These are phyloP conservation scores for Karalla daura DNA, from an alignment of 2,797 vertebrate species.

Conservation along the genomic window DNA sequence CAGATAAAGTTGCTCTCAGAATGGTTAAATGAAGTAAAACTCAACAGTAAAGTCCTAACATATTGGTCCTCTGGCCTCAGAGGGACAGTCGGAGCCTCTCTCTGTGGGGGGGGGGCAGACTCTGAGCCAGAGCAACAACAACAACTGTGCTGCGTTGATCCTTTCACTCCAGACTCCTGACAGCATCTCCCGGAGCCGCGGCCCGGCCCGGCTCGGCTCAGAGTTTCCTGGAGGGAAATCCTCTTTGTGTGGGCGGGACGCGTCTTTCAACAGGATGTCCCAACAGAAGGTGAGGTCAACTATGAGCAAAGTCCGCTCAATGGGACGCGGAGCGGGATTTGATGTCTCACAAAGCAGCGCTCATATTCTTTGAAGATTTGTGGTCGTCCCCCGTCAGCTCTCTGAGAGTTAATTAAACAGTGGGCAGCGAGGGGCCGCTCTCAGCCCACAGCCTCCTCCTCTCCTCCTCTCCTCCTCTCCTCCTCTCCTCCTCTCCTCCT, in stretches of 20 bases:
- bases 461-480: no score
- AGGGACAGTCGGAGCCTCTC: no score
- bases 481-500: no score
- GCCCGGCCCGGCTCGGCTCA: no score
- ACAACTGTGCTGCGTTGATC: no score
- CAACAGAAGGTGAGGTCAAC: conserved; percentile 84
- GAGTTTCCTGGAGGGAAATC: conserved; percentile 68
- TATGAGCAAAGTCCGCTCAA: conserved; percentile 79
- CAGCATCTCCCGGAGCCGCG: conserved; percentile 72
- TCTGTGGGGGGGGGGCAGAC: conserved; percentile 29
- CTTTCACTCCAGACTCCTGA: no score
- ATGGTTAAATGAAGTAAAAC: no score
- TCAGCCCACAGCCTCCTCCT: conserved; percentile 2
- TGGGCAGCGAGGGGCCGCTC: conserved; percentile 53
- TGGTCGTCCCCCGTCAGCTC: conserved; percentile 54
- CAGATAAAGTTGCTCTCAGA: no score
- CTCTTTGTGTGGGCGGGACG: conserved; percentile 73
- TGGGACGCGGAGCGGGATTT: conserved; percentile 76
- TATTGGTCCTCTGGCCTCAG: no score
- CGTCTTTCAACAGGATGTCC: conserved; percentile 73
- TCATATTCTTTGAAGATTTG: conserved; percentile 76
- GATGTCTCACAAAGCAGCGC: conserved; percentile 77
- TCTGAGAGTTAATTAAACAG: conserved; percentile 77
- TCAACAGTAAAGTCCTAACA: no score
- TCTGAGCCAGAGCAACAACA: conserved; percentile 54